Conservation (phyloP, 2,113 vertebrate genomes). For the Chionomys nivalis region DNA sequence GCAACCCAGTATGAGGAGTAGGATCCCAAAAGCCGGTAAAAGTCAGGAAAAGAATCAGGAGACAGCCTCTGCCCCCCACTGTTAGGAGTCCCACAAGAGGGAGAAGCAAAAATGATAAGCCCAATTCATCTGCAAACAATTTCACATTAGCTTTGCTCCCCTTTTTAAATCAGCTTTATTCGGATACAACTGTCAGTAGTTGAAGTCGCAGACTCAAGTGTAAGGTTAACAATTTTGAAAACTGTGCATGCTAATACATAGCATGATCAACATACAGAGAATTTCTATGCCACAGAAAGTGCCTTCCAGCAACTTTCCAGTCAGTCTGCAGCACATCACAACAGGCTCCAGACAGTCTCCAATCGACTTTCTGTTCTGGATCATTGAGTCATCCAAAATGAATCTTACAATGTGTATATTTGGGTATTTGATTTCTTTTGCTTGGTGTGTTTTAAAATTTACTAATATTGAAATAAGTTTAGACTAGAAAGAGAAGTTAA, state of each 20-base stretch:
- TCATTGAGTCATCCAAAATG: background rate
- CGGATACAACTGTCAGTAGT: background rate
- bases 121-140: conserved; percentile 8
- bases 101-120: background rate
- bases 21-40: background rate
- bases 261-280: background rate
- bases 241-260: background rate
- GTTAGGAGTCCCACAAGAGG: background rate
- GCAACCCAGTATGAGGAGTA: background rate
- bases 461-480: background rate
- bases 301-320: background rate
- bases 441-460: conserved; percentile 4
- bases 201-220: background rate
- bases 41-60: background rate
- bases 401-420: background rate
- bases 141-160: background rate
- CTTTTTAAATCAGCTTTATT: conserved; percentile 1
- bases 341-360: background rate
- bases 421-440: conserved; percentile 7
- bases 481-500: too few relatives aligned
- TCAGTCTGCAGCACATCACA: background rate
- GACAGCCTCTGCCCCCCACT: background rate
- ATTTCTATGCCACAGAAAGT: conserved; percentile 3
- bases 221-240: conserved; percentile 44
- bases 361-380: background rate